phyloP scores from a whole-genome alignment of 2,888 invertebrate genomes.

The Pseudococcus viburni region DNA sequence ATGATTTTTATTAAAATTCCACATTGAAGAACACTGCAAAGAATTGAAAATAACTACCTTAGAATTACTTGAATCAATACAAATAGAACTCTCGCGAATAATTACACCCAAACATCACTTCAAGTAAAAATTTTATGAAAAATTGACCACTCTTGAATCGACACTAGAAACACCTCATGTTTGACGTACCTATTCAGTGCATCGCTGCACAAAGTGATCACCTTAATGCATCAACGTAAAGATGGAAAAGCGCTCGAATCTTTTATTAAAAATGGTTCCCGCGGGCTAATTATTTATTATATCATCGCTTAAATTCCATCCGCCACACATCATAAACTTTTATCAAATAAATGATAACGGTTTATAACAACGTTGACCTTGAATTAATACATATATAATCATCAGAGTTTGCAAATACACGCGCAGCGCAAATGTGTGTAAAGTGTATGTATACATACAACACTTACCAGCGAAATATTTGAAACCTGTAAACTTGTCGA shows the following conservation, averaged over 20 bases:
- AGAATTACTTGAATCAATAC: no score
- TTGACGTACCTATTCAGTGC: no score
- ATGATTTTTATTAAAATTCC: no score
- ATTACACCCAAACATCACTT: no score
- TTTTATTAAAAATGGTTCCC: neutral
- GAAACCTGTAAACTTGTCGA: constrained; percentile 34
- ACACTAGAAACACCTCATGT: no score
- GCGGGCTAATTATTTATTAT: constrained; percentile 37
- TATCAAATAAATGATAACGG: constrained; percentile 48
- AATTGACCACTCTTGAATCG: no score
- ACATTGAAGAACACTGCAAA: no score
- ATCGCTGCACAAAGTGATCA: no score
- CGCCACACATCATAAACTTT: constrained; percentile 23
- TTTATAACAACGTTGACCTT: constrained; percentile 55
- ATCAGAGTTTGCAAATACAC: constrained; percentile 45
- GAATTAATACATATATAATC: constrained; percentile 38
- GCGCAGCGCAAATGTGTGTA: constrained; percentile 3
- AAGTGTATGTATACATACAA: neutral
- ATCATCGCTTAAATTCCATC: constrained; percentile 52
- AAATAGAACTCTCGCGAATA: no score
- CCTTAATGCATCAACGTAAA: neutral
- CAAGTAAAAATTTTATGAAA: no score
- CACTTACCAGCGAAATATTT: neutral
- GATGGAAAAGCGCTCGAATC: neutral
- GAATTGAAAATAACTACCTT: no score